A percentile compares a stretch with the other conserved stretches of the same genome.
Evolutionary conservation across 2,888 invertebrate species (phyloP).

Genomic region (Agrilus cyanescens): DNA sequence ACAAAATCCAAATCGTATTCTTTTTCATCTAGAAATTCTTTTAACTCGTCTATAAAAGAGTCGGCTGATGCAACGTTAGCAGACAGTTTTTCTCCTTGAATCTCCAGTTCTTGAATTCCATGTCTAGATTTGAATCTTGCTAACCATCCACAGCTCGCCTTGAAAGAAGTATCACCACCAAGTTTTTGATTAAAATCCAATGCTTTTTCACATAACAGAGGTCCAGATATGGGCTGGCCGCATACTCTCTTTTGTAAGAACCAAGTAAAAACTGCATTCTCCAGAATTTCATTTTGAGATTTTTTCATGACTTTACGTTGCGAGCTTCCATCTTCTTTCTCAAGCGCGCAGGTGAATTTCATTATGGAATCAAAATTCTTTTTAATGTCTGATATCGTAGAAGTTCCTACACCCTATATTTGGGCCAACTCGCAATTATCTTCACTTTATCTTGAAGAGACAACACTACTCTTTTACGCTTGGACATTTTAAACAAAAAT

Average conservation of each 20-base stretch:
- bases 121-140: slow-evolving; percentile 15
- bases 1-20: too few relatives aligned
- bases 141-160: slow-evolving; percentile 16
- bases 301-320: slow-evolving; percentile 7
- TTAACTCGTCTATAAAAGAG: too few relatives aligned
- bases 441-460: too few relatives aligned
- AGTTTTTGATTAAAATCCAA: slow-evolving; percentile 3
- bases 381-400: too few relatives aligned
- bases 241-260: slow-evolving; percentile 9
- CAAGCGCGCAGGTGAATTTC: slow-evolving; percentile 3
- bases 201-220: slow-evolving; percentile 13
- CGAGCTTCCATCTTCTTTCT: slow-evolving; percentile 4
- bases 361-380: too few relatives aligned
- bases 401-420: too few relatives aligned
- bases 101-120: slow-evolving; percentile 14
- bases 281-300: slow-evolving; percentile 4
- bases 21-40: too few relatives aligned
- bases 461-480: too few relatives aligned
- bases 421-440: too few relatives aligned
- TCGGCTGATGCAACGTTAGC: too few relatives aligned
- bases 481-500: too few relatives aligned
- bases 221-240: slow-evolving; percentile 12
- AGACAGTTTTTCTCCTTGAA: too few relatives aligned
- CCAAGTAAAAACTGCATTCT: slow-evolving; percentile 8
- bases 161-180: slow-evolving; percentile 8